Evolutionary conservation across 1,140 invertebrate species (phyloP).

Genomic region (Diachasmimorpha longicaudata): DNA sequence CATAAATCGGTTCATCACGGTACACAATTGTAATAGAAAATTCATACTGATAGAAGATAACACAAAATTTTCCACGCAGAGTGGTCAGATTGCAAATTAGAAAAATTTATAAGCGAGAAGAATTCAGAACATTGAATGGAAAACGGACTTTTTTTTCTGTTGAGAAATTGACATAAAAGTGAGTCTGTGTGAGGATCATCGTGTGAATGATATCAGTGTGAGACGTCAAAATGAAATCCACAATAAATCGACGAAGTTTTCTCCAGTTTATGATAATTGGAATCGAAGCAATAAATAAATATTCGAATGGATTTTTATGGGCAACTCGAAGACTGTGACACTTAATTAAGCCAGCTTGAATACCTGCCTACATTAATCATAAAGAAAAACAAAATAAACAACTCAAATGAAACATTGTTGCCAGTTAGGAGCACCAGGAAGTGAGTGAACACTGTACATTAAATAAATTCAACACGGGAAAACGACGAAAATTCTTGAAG

Average conservation of each 20-base stretch:
- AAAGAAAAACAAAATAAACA: slow-evolving; percentile 3
- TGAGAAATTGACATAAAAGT: background rate
- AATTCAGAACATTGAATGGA: background rate
- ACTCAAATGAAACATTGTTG: background rate
- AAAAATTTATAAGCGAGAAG: background rate
- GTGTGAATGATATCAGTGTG: background rate
- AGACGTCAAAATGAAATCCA: background rate
- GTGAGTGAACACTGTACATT: background rate
- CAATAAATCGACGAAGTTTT: background rate
- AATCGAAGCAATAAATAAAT: background rate
- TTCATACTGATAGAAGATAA: background rate
- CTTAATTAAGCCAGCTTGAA: slow-evolving; percentile 59
- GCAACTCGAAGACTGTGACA: slow-evolving; percentile 53
- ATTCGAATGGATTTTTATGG: slow-evolving; percentile 27
- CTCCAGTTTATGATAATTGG: background rate
- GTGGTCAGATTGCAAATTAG: background rate
- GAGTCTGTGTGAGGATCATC: background rate
- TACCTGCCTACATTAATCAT: slow-evolving; percentile 54
- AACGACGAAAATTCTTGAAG: too few species aligned
- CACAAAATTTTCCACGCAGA: background rate
- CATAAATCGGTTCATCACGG: background rate
- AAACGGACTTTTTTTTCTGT: background rate
- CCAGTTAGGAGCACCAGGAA: background rate
- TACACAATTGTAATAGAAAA: background rate
- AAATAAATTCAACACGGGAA: background rate